Percentiles rank a stretch among this genome's conserved stretches.
Conservation (phyloP, 2,797 vertebrate species). For the Numenius phaeopus region DNA sequence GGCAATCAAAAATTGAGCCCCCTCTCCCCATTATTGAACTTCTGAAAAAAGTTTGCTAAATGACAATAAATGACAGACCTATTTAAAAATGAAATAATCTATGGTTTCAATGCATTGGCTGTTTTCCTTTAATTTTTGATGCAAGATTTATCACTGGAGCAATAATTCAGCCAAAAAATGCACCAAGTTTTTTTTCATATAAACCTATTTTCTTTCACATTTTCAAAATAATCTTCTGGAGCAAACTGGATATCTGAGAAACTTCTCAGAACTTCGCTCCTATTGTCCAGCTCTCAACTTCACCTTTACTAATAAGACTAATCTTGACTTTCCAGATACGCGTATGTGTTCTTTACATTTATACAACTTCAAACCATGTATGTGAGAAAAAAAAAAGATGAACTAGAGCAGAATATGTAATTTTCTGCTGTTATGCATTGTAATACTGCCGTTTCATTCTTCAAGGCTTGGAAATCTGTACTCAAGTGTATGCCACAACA, state of each 20-base stretch:
- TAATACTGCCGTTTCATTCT: not conserved
- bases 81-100: not conserved
- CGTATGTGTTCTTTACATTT: not conserved
- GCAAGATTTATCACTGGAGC: not conserved
- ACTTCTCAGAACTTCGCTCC: not conserved
- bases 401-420: not conserved
- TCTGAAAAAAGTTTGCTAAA: not conserved
- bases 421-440: not conserved
- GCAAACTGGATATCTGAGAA: not conserved
- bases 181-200: not conserved
- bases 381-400: not conserved
- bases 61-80: not conserved
- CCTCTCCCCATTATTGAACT: not conserved
- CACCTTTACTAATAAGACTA: not conserved
- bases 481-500: not conserved
- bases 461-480: not conserved
- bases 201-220: not conserved
- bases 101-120: not conserved
- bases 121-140: not conserved
- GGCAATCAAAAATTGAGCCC: not conserved
- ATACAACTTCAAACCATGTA: not conserved
- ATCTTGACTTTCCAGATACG: not conserved
- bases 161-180: not conserved
- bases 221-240: not conserved
- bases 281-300: not conserved